These are phyloP conservation scores for Virgularia gustaviana DNA, from an alignment of 92 coral and sea anemone species.

Conservation along the genomic window DNA sequence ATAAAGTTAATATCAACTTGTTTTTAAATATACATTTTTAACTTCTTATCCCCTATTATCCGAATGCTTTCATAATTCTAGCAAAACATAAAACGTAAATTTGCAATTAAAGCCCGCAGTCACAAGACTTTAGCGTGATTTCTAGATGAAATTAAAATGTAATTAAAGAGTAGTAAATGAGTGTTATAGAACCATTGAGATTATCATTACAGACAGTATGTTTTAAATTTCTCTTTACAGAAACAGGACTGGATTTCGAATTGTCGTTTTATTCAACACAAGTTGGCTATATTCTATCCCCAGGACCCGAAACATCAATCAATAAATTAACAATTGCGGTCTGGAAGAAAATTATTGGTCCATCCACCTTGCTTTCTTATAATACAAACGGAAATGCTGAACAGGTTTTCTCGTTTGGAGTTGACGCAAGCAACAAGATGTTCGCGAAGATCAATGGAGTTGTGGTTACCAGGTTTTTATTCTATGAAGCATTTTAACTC, in stretches of 20 bases:
- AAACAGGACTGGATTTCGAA: constrained; percentile 2
- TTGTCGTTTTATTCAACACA: background rate
- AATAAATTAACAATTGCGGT: background rate
- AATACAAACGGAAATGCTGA: background rate
- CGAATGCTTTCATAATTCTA: background rate
- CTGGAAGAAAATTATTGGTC: background rate
- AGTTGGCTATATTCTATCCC: background rate
- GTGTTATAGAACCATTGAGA: too few species aligned
- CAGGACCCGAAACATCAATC: background rate
- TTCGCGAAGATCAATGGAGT: background rate
- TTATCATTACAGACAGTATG: background rate
- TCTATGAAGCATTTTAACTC: too few species aligned
- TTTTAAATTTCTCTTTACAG: background rate
- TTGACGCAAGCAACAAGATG: background rate
- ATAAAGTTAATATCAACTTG: too few species aligned
- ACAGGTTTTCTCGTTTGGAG: background rate
- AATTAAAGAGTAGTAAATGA: too few species aligned
- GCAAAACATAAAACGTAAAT: too few species aligned
- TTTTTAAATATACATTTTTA: too few species aligned
- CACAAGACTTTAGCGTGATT: too few species aligned
- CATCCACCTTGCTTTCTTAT: background rate
- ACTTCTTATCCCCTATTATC: too few species aligned
- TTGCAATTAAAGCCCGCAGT: too few species aligned
- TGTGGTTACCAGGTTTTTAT: background rate
- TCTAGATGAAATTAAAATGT: too few species aligned